A percentile compares a stretch with the other conserved stretches of the same genome.
phyloP scores from a whole-genome alignment of 2,113 vertebrate genomes.

The Cheilinus undulatus region DNA sequence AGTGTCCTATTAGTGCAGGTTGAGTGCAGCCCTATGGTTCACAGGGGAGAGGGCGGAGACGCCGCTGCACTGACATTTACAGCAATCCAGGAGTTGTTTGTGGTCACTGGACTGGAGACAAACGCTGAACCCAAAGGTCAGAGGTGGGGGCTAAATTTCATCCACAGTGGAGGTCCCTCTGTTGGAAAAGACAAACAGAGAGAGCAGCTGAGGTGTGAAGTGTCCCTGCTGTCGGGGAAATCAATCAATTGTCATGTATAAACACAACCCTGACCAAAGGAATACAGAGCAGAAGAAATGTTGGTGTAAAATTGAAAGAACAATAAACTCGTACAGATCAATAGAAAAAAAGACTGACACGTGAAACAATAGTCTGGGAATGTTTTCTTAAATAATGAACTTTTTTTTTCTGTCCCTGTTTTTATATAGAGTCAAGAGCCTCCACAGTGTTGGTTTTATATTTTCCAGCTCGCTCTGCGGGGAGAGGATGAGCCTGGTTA shows the following conservation, averaged over 20 bases:
- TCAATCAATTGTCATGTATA: constrained; percentile 70
- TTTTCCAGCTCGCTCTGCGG: constrained; percentile 87
- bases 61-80: constrained; percentile 80
- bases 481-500: constrained; percentile 93
- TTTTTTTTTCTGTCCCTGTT: constrained; percentile 74
- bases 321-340: constrained; percentile 30
- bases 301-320: constrained; percentile 27
- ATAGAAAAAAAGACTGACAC: constrained; percentile 39
- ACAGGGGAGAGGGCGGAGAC: constrained; percentile 69
- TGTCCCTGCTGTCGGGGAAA: constrained; percentile 61
- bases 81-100: constrained; percentile 81
- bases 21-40: constrained; percentile 72
- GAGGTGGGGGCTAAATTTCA: constrained; percentile 78
- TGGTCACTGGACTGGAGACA: constrained; percentile 83
- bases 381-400: constrained; percentile 71
- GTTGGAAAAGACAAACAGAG: constrained; percentile 83
- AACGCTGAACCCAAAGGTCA: constrained; percentile 75
- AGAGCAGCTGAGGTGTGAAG: constrained; percentile 72
- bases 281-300: constrained; percentile 37
- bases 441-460: constrained; percentile 90
- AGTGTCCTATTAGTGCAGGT: constrained; percentile 77
- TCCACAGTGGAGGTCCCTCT: constrained; percentile 77
- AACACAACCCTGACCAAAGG: constrained; percentile 57
- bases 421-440: constrained; percentile 91
- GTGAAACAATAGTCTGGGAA: constrained; percentile 50